These are phyloP conservation scores for Astropecten irregularis DNA, from an alignment of 53 echinoderm and acorn worm genomes.

Conservation along the genomic window DNA sequence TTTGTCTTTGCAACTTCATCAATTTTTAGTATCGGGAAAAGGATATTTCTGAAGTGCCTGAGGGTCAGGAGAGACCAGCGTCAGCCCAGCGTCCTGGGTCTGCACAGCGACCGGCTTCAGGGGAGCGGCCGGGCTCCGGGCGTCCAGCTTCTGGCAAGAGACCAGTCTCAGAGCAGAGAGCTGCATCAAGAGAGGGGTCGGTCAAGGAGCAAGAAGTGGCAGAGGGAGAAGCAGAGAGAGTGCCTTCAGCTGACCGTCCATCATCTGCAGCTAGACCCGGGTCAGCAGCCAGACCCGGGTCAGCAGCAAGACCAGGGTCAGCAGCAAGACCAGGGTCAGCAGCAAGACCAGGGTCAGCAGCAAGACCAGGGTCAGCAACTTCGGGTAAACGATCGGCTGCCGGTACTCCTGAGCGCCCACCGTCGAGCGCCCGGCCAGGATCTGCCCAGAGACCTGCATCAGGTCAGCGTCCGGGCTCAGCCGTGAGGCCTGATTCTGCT, in stretches of 20 bases:
- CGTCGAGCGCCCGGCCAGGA: neutral
- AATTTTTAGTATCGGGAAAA: constrained; percentile 42
- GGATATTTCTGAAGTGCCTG: constrained; percentile 46
- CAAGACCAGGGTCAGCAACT: constrained; percentile 48
- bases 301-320: constrained; percentile 10
- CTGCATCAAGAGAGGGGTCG: constrained; percentile 8
- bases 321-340: constrained; percentile 3
- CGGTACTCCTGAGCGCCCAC: constrained; percentile 12
- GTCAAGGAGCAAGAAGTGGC: neutral
- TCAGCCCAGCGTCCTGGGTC: constrained; percentile 28
- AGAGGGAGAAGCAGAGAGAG: constrained; percentile 8
- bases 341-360: neutral
- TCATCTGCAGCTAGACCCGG: constrained; percentile 50
- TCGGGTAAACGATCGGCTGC: neutral
- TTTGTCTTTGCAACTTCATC: constrained; percentile 17
- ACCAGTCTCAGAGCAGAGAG: constrained; percentile 22
- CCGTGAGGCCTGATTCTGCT: constrained; percentile 56
- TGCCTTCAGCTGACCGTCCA: constrained; percentile 30
- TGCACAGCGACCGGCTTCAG: constrained; percentile 29
- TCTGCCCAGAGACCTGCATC: constrained; percentile 27
- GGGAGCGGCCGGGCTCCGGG: constrained; percentile 11
- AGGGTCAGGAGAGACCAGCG: neutral
- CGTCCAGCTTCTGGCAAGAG: constrained; percentile 37
- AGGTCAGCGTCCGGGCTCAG: constrained; percentile 30
- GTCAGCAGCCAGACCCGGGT: constrained; percentile 55